These are phyloP conservation scores for Halcyon chelicuti DNA, from an alignment of 2,797 vertebrate species.

Conservation along the genomic window DNA sequence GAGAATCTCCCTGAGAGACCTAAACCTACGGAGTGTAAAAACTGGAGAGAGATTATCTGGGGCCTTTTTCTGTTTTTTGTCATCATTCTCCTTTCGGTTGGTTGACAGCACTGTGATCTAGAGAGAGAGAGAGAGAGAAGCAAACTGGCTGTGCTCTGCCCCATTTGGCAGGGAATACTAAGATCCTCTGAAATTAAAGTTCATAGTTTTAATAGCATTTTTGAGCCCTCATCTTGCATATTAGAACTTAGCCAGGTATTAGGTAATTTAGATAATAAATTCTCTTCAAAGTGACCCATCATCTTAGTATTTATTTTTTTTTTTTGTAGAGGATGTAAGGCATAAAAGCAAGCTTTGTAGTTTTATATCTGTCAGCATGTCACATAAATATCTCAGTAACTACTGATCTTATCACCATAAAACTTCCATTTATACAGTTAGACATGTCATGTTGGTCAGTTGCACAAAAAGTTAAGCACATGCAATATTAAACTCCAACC, in stretches of 20 bases:
- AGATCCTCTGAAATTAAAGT: slow-evolving; percentile 65
- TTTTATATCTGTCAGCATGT: slow-evolving; percentile 89
- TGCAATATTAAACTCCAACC: slow-evolving; percentile 83
- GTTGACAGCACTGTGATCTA: slow-evolving; percentile 50
- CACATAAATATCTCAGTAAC: slow-evolving; percentile 98
- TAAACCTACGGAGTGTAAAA: slow-evolving; percentile 44
- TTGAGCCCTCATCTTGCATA: slow-evolving; percentile 74
- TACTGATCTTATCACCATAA: slow-evolving; percentile 95
- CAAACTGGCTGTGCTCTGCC: slow-evolving; percentile 40
- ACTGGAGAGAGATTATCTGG: slow-evolving; percentile 28
- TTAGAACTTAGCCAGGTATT: slow-evolving; percentile 79
- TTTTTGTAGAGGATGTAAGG: slow-evolving; percentile 71
- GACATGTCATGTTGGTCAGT: slow-evolving; percentile 88
- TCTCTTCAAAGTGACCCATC: slow-evolving; percentile 78
- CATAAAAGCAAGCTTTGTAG: slow-evolving; percentile 83
- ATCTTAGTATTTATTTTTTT: slow-evolving; percentile 75
- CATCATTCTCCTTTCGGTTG: slow-evolving; percentile 48
- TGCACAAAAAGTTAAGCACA: slow-evolving; percentile 83
- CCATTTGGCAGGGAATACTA: slow-evolving; percentile 57
- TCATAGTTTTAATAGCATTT: slow-evolving; percentile 70
- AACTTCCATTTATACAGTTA: slow-evolving; percentile 93
- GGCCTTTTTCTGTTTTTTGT: slow-evolving; percentile 48
- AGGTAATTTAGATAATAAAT: slow-evolving; percentile 80
- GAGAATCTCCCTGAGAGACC: slow-evolving; percentile 31
- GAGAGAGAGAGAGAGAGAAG: slow-evolving; percentile 49